phyloP scores from a whole-genome alignment of 2,113 vertebrate genomes.

The Epinephelus fuscoguttatus region DNA sequence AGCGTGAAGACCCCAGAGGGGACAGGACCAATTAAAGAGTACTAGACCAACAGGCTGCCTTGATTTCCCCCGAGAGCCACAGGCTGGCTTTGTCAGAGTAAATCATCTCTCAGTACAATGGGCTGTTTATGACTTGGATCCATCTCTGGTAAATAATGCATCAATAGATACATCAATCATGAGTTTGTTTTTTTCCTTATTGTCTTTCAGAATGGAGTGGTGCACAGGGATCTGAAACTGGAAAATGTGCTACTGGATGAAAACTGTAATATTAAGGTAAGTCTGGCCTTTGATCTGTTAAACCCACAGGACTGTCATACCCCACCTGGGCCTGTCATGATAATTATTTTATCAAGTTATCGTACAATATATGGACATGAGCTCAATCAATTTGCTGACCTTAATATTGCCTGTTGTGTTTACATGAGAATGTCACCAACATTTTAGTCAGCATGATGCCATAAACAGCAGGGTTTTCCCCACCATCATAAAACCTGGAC shows the following conservation, averaged over 20 bases:
- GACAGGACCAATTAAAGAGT: slow-evolving; percentile 67
- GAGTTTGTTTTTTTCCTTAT: slow-evolving; percentile 34
- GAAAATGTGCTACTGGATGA: slow-evolving; percentile 99
- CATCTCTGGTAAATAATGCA: slow-evolving; percentile 51
- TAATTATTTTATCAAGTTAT: no score
- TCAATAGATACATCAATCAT: slow-evolving; percentile 30
- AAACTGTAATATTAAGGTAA: slow-evolving; percentile 99
- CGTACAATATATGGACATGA: no score
- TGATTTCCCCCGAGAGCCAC: slow-evolving; percentile 69
- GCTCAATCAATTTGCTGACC: no score
- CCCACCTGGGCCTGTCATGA: no score
- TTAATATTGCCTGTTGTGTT: no score
- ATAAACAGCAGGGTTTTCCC: no score
- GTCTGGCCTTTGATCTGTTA: not conserved
- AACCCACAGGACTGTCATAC: not conserved
- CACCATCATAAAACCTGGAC: no score
- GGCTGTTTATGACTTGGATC: slow-evolving; percentile 38
- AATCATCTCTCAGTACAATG: slow-evolving; percentile 61
- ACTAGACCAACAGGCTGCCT: slow-evolving; percentile 53
- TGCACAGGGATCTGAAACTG: slow-evolving; percentile 98
- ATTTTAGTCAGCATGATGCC: no score
- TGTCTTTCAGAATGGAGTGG: slow-evolving; percentile 92
- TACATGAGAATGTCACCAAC: no score
- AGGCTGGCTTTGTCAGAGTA: slow-evolving; percentile 45
- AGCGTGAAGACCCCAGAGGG: slow-evolving; percentile 59